These are phyloP conservation scores for Pempheris klunzingeri DNA, from an alignment of 2,797 vertebrate genomes.

Conservation along the genomic window DNA sequence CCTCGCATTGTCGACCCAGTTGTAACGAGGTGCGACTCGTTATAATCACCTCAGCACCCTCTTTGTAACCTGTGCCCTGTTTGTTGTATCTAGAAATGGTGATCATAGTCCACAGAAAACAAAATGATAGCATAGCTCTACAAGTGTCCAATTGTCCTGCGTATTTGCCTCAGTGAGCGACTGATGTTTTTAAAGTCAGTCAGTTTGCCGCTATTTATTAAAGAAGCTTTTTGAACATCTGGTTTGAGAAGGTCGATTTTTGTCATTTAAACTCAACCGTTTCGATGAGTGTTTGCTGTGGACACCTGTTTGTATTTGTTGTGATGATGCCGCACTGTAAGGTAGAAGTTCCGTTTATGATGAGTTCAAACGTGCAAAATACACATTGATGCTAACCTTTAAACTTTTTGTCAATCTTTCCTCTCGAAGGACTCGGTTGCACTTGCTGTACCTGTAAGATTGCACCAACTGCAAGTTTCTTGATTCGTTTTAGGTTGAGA, in stretches of 20 bases:
- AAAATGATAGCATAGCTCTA: slow-evolving; percentile 29
- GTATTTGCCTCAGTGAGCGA: slow-evolving; percentile 49
- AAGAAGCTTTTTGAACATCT: slow-evolving; percentile 60
- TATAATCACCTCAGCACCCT: neutral
- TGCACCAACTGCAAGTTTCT: neutral
- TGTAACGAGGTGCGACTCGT: slow-evolving; percentile 4
- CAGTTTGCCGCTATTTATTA: slow-evolving; percentile 80
- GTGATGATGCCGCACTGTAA: slow-evolving; percentile 13
- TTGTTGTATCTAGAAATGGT: slow-evolving; percentile 26
- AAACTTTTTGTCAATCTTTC: slow-evolving; percentile 37
- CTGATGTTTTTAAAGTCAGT: slow-evolving; percentile 68
- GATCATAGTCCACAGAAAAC: slow-evolving; percentile 30
- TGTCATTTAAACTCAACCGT: slow-evolving; percentile 14
- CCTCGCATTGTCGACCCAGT: slow-evolving; percentile 32
- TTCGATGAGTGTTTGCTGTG: slow-evolving; percentile 20
- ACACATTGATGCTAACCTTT: slow-evolving; percentile 18
- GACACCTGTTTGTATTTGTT: slow-evolving; percentile 15
- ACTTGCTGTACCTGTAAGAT: too few relatives aligned
- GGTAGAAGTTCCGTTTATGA: slow-evolving; percentile 18
- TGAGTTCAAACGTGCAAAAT: slow-evolving; percentile 22
- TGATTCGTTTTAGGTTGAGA: neutral
- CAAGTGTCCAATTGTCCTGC: slow-evolving; percentile 29
- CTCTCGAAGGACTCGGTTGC: slow-evolving; percentile 9
- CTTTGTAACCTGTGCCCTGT: slow-evolving; percentile 29
- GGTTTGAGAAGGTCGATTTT: slow-evolving; percentile 28